Percentiles rank a stretch among this genome's conserved stretches.
These are phyloP conservation scores for Blastobasis adustella DNA, from an alignment of 2,888 invertebrate genomes.

Conservation along the genomic window DNA sequence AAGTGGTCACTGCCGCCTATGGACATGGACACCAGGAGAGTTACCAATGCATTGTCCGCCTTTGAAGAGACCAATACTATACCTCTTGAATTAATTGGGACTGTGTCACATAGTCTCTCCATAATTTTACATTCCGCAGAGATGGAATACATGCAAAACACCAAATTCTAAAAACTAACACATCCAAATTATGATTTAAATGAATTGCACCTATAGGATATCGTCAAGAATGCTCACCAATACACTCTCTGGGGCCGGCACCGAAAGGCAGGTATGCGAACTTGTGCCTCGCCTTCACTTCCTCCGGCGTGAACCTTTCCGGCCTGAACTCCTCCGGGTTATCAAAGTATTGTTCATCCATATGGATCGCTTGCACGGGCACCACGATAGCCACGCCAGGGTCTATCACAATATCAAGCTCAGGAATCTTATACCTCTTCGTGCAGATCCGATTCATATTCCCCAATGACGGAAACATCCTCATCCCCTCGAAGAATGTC, in stretches of 20 bases:
- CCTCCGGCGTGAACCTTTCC: constrained; percentile 21
- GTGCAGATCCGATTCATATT: constrained; percentile 18
- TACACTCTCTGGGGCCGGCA: constrained; percentile 23
- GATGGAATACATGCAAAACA: too few relatives aligned
- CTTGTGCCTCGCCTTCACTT: constrained; percentile 12
- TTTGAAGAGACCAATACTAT: too few relatives aligned
- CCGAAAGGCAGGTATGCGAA: constrained; percentile 26
- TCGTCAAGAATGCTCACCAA: constrained; percentile 18
- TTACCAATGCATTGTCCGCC: too few relatives aligned
- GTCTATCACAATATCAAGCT: constrained; percentile 22
- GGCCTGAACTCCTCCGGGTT: constrained; percentile 24
- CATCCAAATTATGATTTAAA: too few relatives aligned
- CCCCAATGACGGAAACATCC: constrained; percentile 23
- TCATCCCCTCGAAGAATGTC: constrained; percentile 28
- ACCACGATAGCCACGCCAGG: constrained; percentile 21
- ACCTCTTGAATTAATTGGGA: too few relatives aligned
- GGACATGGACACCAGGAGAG: too few relatives aligned
- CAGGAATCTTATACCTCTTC: constrained; percentile 20
- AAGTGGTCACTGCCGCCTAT: too few relatives aligned
- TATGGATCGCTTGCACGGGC: constrained; percentile 24
- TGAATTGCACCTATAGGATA: too few relatives aligned
- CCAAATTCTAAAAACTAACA: too few relatives aligned
- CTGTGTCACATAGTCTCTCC: too few relatives aligned
- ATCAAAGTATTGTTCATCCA: constrained; percentile 24
- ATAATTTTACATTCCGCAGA: too few relatives aligned